Evolutionary conservation across 2,797 vertebrate species (phyloP).

Genomic region (Acipenser transmontanus): DNA sequence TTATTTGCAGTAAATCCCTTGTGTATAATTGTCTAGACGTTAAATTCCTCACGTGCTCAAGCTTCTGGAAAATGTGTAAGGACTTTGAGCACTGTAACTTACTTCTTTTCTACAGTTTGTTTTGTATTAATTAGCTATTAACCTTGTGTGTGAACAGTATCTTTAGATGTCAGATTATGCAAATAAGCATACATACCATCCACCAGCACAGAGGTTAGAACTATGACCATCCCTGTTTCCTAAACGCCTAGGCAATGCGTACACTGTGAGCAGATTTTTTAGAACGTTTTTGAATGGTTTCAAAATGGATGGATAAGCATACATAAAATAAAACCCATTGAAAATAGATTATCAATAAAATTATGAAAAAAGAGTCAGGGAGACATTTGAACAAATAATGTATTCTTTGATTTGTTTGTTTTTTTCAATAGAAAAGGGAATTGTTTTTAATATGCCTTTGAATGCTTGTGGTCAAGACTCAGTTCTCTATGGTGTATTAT

Average conservation of each 20-base stretch:
- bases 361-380: constrained; percentile 5
- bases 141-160: constrained; percentile 58
- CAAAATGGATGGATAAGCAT: background rate
- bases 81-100: background rate
- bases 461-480: no score
- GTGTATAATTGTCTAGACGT: no score
- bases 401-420: constrained; percentile 23
- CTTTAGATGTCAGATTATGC: constrained; percentile 62
- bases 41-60: no score
- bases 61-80: background rate
- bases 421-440: constrained; percentile 2
- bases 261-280: constrained; percentile 58
- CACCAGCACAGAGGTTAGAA: constrained; percentile 38
- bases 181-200: constrained; percentile 45
- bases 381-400: background rate
- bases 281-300: background rate
- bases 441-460: no score
- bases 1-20: no score
- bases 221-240: constrained; percentile 49
- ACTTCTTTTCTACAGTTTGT: constrained; percentile 34
- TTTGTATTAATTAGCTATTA: constrained; percentile 64
- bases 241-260: constrained; percentile 59
- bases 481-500: no score
- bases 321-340: background rate
- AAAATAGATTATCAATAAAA: background rate